phyloP scores from a whole-genome alignment of 2,888 invertebrate species.

The Omphaloscelis lunosa region DNA sequence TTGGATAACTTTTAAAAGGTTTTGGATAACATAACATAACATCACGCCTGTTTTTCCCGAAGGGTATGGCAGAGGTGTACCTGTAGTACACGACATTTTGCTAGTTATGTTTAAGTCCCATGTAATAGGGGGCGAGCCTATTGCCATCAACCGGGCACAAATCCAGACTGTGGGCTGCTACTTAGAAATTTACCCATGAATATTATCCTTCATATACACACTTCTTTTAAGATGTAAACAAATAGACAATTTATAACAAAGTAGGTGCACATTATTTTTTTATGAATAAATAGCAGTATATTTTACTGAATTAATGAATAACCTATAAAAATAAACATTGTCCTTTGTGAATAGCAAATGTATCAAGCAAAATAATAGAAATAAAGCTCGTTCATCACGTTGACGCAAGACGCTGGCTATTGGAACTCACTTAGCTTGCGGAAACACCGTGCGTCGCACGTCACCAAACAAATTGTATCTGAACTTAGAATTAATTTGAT shows the following conservation, averaged over 20 bases:
- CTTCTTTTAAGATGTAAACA: too few relatives aligned
- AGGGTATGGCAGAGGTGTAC: too few relatives aligned
- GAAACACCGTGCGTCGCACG: conserved; percentile 1
- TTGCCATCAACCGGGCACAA: too few relatives aligned
- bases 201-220: too few relatives aligned
- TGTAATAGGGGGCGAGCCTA: neutral
- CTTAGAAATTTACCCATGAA: neutral
- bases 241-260: neutral
- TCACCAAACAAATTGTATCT: neutral
- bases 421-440: neutral
- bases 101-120: neutral
- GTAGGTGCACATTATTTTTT: neutral
- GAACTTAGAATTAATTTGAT: neutral
- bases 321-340: too few relatives aligned
- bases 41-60: neutral
- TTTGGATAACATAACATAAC: neutral
- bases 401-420: conserved; percentile 6
- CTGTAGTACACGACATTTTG: neutral
- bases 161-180: neutral
- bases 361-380: neutral
- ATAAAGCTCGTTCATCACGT: neutral
- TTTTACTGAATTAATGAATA: too few relatives aligned
- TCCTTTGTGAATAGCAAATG: too few relatives aligned
- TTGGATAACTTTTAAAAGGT: neutral
- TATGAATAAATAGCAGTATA: neutral